Base-by-base conservation (phyloP, 2,113 vertebrate species). In the Eleginops maclovinus region DNA sequence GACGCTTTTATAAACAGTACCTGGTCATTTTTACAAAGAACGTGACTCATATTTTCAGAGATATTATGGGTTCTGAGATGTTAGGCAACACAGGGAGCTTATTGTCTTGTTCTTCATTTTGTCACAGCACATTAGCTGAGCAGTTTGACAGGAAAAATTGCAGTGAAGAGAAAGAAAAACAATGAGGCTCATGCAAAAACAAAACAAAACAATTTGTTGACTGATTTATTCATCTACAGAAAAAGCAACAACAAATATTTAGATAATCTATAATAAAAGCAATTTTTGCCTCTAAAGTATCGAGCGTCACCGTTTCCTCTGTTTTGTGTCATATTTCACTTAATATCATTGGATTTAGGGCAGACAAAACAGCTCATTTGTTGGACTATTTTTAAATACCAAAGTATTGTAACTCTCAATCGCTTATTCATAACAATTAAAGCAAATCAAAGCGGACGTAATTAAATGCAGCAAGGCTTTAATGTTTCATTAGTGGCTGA, bases 401-500 rank as follows among this genome's bases (percentile, higher is more conserved):
- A n/a, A 31, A 36, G 31, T 36, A 36, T 36, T 36, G 31, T 36
- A 7, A 36, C 31, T 5, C 31, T 36, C 31, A 36, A 36, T 8
- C 31, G 73, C 59, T 43, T 15, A 66, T 15, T 59, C 11, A 65
- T 69, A 51, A 71, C 8, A 31, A 73, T 13, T 65, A 43, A 69
- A 22, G 55, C 56, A 68, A 79, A 77, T 76, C 60, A 83, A 78
- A 82, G 63, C 26, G 0, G 41, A 61, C 0, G 26, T 64, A 75
- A 76, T 87, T 55, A 74, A 78, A 85, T 61, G 58, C 69, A 76
- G 41, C 36, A 8, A 50, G 44, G 21, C 11, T 79, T 51, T 49
- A 61, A n/a, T 85, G 65, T 80, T 85, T 82, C 47, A 63, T 90
- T 73, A 77, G 72, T 43, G 46, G 17, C 31, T 74, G 14, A 82